phyloP scores from a whole-genome alignment of 2,888 invertebrate species.

The Uloborus plumipes region DNA sequence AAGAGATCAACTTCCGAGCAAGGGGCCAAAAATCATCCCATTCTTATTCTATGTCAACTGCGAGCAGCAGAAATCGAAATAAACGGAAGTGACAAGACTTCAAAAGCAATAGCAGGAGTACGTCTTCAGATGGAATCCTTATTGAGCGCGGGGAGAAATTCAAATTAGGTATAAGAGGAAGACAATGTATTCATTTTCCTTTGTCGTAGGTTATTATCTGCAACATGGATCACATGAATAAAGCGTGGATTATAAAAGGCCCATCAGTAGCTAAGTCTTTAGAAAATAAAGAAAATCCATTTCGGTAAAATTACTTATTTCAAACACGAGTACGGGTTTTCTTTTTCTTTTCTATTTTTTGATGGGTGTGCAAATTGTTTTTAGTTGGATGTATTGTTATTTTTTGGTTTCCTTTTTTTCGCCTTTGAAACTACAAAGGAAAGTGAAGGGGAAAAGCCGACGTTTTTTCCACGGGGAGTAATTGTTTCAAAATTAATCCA shows the following conservation, averaged over 20 bases:
- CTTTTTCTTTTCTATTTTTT: slow-evolving; percentile 12
- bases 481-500: slow-evolving; percentile 57
- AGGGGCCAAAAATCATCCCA: no score
- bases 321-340: slow-evolving; percentile 26
- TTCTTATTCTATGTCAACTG: no score
- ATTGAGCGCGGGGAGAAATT: slow-evolving; percentile 24
- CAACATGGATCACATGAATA: slow-evolving; percentile 37
- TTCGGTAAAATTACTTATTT: slow-evolving; percentile 47
- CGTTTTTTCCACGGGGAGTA: slow-evolving; percentile 23
- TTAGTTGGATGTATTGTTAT: not conserved
- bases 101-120: no score
- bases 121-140: no score
- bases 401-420: slow-evolving; percentile 16
- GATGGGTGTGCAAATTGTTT: slow-evolving; percentile 41
- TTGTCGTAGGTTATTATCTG: slow-evolving; percentile 42
- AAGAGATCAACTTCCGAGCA: no score
- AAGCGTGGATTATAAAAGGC: slow-evolving; percentile 38
- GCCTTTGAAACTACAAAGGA: slow-evolving; percentile 7
- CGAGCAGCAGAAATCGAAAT: no score
- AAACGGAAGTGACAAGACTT: no score
- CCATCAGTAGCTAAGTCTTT: not conserved
- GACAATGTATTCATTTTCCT: slow-evolving; percentile 56
- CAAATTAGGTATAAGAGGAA: slow-evolving; percentile 50
- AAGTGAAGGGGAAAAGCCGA: slow-evolving; percentile 15
- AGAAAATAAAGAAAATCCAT: slow-evolving; percentile 39